Percentiles rank a stretch among this genome's conserved stretches.
These are phyloP conservation scores for Poeciliopsis occidentalis DNA, from an alignment of 2,113 vertebrate genomes.

Conservation along the genomic window DNA sequence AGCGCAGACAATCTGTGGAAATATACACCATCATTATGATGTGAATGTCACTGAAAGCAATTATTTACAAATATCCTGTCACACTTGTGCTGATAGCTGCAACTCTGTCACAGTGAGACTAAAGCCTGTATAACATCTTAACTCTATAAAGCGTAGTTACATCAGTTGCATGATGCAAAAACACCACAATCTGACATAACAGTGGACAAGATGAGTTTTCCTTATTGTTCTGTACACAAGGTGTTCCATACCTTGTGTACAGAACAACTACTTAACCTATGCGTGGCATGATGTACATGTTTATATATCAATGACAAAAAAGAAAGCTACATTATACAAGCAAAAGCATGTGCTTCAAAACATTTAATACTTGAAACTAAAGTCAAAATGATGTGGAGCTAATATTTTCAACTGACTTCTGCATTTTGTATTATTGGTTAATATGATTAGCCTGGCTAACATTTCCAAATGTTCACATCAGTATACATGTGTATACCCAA, in stretches of 20 bases:
- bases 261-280: not conserved
- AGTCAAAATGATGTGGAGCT: too few relatives aligned
- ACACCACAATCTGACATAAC: not conserved
- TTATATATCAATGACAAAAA: not conserved
- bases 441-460: too few relatives aligned
- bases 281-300: not conserved
- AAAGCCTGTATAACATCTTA: constrained; percentile 2
- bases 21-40: constrained; percentile 60
- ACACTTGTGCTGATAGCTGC: constrained; percentile 18
- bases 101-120: not conserved
- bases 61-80: constrained; percentile 50
- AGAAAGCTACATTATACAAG: not conserved
- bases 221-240: not conserved
- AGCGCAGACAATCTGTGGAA: constrained; percentile 38
- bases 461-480: too few relatives aligned
- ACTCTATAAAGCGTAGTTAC: not conserved
- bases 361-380: not conserved
- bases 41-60: constrained; percentile 52
- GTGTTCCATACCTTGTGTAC: not conserved
- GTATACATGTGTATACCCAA: too few relatives aligned
- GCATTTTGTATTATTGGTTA: too few relatives aligned
- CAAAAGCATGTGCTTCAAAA: not conserved
- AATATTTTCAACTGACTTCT: too few relatives aligned
- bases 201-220: not conserved
- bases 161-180: constrained; percentile 4